These are phyloP conservation scores for Frieseomelitta varia DNA, from an alignment of 1,140 invertebrate genomes.

Conservation along the genomic window DNA sequence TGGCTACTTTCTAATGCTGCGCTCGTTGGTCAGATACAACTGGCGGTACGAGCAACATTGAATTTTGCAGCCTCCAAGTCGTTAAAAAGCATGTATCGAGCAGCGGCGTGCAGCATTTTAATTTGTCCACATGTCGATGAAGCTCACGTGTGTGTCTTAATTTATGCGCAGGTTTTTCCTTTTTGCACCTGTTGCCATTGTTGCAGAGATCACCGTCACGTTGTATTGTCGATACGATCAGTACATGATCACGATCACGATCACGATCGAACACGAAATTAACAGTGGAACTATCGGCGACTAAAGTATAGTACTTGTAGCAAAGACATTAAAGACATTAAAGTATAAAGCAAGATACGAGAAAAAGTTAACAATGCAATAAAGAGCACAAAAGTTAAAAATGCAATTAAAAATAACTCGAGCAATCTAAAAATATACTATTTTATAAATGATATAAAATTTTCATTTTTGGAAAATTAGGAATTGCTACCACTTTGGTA, in stretches of 20 bases:
- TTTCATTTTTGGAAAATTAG: no score
- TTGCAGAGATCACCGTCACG: neutral
- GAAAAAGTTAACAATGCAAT: no score
- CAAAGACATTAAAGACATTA: no score
- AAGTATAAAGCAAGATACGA: no score
- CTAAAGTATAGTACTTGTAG: no score
- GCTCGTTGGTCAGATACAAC: conserved; percentile 19
- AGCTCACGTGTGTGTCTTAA: conserved; percentile 2
- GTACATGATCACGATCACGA: neutral
- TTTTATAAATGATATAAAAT: no score
- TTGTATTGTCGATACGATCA: neutral
- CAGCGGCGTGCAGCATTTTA: conserved; percentile 24
- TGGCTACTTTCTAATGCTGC: conserved; percentile 39
- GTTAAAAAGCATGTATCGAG: conserved; percentile 17
- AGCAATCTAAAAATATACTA: no score
- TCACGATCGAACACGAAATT: neutral
- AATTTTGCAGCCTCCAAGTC: conserved; percentile 14
- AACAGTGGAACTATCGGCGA: no score
- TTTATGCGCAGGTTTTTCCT: neutral
- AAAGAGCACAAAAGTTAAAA: no score
- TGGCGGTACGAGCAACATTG: conserved; percentile 35
- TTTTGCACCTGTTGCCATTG: neutral
- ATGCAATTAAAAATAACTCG: no score
- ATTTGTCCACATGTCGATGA: conserved; percentile 14
- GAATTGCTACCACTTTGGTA: no score